Percentiles rank a stretch among this genome's conserved stretches.
These are phyloP conservation scores for Lepilemur ruficaudatus DNA, from an alignment of 2,797 vertebrate species.

Conservation along the genomic window DNA sequence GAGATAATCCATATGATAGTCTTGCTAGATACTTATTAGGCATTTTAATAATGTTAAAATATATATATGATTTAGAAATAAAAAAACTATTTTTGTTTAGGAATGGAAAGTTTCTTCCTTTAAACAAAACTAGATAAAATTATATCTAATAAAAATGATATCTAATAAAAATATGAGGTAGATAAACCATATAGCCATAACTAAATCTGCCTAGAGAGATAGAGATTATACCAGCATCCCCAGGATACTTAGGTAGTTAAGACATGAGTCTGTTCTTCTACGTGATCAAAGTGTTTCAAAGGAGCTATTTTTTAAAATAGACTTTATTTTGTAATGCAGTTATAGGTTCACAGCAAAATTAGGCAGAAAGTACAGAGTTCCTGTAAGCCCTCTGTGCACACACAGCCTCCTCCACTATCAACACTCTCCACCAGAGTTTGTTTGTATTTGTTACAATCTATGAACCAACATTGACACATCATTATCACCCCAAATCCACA, in stretches of 20 bases:
- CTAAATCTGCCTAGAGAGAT: neutral
- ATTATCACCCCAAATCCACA: neutral
- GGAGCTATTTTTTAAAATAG: neutral
- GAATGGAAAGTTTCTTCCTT: neutral
- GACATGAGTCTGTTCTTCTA: neutral
- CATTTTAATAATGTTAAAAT: neutral
- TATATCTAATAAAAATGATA: neutral
- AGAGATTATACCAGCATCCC: neutral
- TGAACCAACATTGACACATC: neutral
- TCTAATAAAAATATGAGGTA: neutral
- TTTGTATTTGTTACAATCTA: neutral
- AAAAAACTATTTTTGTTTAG: neutral
- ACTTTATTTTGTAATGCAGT: neutral
- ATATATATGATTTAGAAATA: neutral
- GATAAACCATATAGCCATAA: neutral
- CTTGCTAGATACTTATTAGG: neutral
- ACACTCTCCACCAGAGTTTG: neutral
- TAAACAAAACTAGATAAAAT: neutral
- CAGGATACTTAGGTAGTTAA: neutral
- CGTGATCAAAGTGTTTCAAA: neutral
- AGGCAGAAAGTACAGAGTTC: neutral
- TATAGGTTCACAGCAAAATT: neutral
- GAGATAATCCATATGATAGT: neutral
- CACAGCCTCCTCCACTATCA: neutral
- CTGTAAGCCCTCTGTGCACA: neutral